phyloP scores from a whole-genome alignment of 2,797 vertebrate genomes.

The Mormyrops attenuatus region DNA sequence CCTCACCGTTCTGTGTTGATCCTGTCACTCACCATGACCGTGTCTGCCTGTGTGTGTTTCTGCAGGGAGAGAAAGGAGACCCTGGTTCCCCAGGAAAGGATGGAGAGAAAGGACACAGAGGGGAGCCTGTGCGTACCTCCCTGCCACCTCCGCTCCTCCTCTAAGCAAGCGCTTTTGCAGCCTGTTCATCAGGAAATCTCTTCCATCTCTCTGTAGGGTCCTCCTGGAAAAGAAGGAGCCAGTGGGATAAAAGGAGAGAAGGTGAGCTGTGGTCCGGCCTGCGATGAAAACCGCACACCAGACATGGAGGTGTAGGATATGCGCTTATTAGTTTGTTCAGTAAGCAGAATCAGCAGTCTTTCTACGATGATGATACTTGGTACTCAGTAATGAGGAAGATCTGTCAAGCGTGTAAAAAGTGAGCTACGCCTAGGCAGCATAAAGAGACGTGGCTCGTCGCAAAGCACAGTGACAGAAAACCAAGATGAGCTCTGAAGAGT shows the following conservation, averaged over 20 bases:
- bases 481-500: not conserved
- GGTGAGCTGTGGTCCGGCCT: slow-evolving; percentile 43
- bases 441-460: not conserved
- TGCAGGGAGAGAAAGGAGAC: slow-evolving; percentile 65
- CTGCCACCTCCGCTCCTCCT: not conserved
- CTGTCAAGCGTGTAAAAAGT: not conserved
- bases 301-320: not conserved
- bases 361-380: not conserved
- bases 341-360: not conserved
- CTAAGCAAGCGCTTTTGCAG: slow-evolving; percentile 44
- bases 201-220: slow-evolving; percentile 52
- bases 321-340: not conserved
- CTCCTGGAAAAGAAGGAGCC: slow-evolving; percentile 58
- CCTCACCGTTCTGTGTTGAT: not conserved
- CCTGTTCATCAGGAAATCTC: slow-evolving; percentile 53
- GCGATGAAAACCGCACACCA: not conserved
- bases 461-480: not conserved
- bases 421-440: not conserved
- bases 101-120: slow-evolving; percentile 68
- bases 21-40: not conserved
- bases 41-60: slow-evolving; percentile 27
- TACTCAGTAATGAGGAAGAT: slow-evolving; percentile 5
- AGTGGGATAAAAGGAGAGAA: slow-evolving; percentile 70
- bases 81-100: slow-evolving; percentile 56
- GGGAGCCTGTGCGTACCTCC: slow-evolving; percentile 68